phyloP scores from a whole-genome alignment of 1,140 invertebrate species.

The Drosophila asahinai region DNA sequence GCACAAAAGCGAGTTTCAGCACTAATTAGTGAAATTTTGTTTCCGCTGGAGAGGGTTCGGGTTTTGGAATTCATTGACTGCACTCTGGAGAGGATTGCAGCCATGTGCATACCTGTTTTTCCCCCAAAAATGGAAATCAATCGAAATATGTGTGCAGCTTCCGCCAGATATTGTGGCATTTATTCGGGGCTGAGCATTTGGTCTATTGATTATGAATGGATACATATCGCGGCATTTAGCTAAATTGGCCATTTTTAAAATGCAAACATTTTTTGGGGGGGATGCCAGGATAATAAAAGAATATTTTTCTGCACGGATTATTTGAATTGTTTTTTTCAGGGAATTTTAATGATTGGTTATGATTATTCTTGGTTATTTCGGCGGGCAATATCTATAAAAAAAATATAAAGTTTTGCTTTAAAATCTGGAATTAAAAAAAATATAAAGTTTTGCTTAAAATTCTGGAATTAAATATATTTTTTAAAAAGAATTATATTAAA shows the following conservation, averaged over 20 bases:
- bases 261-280: constrained; percentile 1
- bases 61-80: constrained; percentile 44
- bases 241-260: constrained; percentile 18
- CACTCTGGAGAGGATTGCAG: constrained; percentile 30
- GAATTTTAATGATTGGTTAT: neutral
- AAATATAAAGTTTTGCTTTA: neutral
- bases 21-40: constrained; percentile 74
- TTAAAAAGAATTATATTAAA: no score
- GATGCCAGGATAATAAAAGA: neutral
- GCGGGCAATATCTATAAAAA: neutral
- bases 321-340: neutral
- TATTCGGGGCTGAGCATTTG: constrained; percentile 16
- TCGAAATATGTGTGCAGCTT: constrained; percentile 30
- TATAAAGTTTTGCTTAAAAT: neutral
- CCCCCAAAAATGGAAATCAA: constrained; percentile 24
- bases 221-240: constrained; percentile 10
- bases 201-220: constrained; percentile 16
- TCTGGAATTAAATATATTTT: neutral
- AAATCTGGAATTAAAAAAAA: neutral
- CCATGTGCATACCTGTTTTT: constrained; percentile 14
- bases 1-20: constrained; percentile 64
- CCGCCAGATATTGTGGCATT: constrained; percentile 14
- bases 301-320: neutral
- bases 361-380: no score
- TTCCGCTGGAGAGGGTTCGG: constrained; percentile 16